These are phyloP conservation scores for Orgyia antiqua DNA, from an alignment of 2,888 invertebrate genomes.

Conservation along the genomic window DNA sequence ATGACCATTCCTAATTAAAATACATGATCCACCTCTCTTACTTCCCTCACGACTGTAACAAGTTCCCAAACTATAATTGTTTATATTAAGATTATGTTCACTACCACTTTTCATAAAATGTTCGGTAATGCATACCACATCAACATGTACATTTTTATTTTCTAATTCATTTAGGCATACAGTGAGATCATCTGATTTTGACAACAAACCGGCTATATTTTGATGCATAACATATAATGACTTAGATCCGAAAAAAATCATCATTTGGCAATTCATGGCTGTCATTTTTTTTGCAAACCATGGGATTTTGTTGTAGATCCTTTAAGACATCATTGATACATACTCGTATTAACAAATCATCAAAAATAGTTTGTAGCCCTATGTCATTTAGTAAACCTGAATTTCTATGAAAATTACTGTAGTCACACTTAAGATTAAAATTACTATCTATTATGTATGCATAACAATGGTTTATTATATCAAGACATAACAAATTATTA, in stretches of 20 bases:
- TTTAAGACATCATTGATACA: background rate
- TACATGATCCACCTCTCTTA: slow-evolving; percentile 1
- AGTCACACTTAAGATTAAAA: background rate
- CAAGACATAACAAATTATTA: background rate
- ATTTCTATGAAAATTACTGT: background rate
- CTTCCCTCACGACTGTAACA: background rate
- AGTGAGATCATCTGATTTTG: background rate
- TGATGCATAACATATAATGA: background rate
- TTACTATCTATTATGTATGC: background rate
- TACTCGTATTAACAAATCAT: background rate
- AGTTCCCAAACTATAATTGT: background rate
- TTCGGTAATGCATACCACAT: slow-evolving; percentile 1
- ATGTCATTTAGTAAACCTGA: background rate
- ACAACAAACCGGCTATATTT: background rate
- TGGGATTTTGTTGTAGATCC: too few species aligned
- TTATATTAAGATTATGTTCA: background rate
- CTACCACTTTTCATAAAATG: background rate
- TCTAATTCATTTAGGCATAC: background rate
- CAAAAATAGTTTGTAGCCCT: background rate
- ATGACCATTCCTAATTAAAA: background rate
- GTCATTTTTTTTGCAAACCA: too few species aligned
- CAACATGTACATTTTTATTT: background rate
- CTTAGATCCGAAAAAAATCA: background rate
- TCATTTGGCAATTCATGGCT: too few species aligned
- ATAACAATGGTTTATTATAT: background rate